These are phyloP conservation scores for Agrypnus murinus DNA, from an alignment of 2,888 invertebrate genomes.

Conservation along the genomic window DNA sequence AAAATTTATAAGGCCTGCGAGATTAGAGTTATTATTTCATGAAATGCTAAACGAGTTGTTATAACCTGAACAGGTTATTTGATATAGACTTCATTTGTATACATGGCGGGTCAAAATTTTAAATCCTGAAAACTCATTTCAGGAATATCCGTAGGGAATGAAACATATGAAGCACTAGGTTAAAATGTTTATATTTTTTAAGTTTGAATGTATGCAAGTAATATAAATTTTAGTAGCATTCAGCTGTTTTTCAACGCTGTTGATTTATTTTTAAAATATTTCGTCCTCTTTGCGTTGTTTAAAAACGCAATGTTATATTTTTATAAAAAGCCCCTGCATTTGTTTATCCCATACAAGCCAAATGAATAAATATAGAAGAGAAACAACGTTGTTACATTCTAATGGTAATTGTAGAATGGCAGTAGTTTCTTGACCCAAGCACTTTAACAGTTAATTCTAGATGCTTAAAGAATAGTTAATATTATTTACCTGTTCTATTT, in stretches of 20 bases:
- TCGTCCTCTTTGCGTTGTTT: no score
- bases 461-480: conserved; percentile 34
- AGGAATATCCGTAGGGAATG: no score
- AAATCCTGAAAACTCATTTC: no score
- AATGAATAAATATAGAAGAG: conserved; percentile 20
- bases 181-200: no score
- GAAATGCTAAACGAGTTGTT: conserved; percentile 11
- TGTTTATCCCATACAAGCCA: neutral
- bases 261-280: no score
- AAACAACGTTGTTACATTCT: neutral
- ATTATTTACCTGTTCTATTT: conserved; percentile 15
- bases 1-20: conserved; percentile 27
- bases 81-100: neutral
- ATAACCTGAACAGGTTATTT: neutral
- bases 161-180: no score
- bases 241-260: no score
- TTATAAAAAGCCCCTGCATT: conserved; percentile 8
- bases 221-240: no score
- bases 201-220: no score
- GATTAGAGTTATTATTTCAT: conserved; percentile 23
- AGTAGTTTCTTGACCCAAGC: conserved; percentile 37
- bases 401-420: no score
- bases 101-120: no score
- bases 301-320: conserved; percentile 5
- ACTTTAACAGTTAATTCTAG: conserved; percentile 36